These are phyloP conservation scores for Diabrotica undecimpunctata DNA, from an alignment of 1,140 invertebrate species.

Conservation along the genomic window DNA sequence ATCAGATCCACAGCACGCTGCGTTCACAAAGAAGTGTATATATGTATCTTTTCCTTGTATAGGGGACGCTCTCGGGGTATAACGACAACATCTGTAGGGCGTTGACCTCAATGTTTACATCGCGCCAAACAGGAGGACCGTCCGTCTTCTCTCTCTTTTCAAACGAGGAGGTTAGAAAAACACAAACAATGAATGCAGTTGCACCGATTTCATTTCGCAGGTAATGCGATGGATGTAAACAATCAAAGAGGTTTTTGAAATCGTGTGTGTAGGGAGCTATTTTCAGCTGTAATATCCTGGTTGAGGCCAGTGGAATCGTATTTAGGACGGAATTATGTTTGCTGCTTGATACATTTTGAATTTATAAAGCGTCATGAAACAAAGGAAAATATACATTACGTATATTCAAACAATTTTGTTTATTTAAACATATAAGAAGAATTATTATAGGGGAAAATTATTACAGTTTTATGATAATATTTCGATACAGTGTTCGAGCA, in stretches of 20 bases:
- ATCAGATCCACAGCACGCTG: neutral
- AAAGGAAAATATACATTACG: too few relatives aligned
- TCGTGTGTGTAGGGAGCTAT: neutral
- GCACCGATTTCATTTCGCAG: neutral
- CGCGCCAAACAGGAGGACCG: slow-evolving; percentile 29
- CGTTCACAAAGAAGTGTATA: slow-evolving; percentile 27
- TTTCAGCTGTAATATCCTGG: slow-evolving; percentile 2
- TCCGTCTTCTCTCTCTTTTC: neutral
- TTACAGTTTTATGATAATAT: too few relatives aligned
- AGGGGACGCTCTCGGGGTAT: slow-evolving; percentile 19
- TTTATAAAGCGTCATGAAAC: too few relatives aligned
- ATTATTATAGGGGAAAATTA: too few relatives aligned
- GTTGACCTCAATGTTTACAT: slow-evolving; percentile 44
- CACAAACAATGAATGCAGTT: neutral
- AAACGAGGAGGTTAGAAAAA: neutral
- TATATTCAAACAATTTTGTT: too few relatives aligned
- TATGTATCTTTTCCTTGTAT: slow-evolving; percentile 7
- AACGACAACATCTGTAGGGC: slow-evolving; percentile 24
- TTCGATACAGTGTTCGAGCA: too few relatives aligned
- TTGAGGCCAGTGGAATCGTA: neutral
- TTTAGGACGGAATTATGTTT: neutral
- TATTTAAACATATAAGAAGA: too few relatives aligned
- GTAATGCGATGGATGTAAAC: neutral
- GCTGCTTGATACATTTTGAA: too few relatives aligned
- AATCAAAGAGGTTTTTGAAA: neutral